Base-by-base conservation (phyloP, 2,888 invertebrate species). In the Odiellus spinosus region DNA sequence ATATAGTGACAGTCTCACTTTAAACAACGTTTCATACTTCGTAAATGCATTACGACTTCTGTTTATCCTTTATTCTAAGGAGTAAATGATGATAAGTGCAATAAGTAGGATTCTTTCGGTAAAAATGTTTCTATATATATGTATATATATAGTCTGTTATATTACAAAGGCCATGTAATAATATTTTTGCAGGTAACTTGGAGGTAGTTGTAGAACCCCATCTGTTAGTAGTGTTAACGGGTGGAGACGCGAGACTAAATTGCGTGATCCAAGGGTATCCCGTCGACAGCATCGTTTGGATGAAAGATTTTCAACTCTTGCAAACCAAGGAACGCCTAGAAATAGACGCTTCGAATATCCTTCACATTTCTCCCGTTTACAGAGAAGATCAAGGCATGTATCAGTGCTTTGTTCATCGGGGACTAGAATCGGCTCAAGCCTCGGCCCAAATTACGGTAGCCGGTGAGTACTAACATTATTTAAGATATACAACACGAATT, bases 301-400 rank as follows among this genome's bases (percentile, higher is more conserved):
- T 18, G 18, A 38, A 38, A n/a, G 18, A 38, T 18, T 38, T 38
- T 2, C 38, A 18, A 10, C 38, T 18, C 18, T 18, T 38, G 1
- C 17, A 17, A 18, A n/a, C 38, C 3, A 38, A 38, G 10, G 18
- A 18, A 4, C 15, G 38, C 15, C 17, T 38, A 8, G 18, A 3
- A 17, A 15, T 38, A 17, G 17, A 38, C 15, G 10, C 17, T 10
- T 17, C 17, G 38, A 38, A 38, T 38, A 18, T 38, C 10, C 38
- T 38, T 10, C 18, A 38, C 18, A 38, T 38, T 10, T 17, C 15
- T 14, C 18, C 38, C 3, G 38, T 38, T 2, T 17, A 38, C 8
- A 38, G 18, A 14, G 38, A 38, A n/a, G 38, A 38, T 3, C 38
- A 38, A n/a, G 38, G 38, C 10, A 38, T 38, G 38, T 38, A 38